A percentile compares a stretch with the other conserved stretches of the same genome.
Conservation (phyloP, 2,797 vertebrate genomes). For the Halcyon badia region DNA sequence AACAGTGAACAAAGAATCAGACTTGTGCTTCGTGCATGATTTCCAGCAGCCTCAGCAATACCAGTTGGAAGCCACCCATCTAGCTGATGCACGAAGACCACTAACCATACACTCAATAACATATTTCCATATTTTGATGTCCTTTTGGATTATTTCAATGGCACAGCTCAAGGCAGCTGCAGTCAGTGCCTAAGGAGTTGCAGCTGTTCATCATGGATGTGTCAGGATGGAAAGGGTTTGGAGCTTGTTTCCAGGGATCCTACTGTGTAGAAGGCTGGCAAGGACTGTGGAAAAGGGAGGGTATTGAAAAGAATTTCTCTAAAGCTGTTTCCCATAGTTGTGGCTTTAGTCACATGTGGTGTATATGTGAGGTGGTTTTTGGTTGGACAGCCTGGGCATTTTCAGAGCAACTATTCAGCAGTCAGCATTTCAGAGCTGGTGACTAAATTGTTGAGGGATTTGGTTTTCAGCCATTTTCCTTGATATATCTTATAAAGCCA, state of each 20-base stretch:
- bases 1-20: not conserved
- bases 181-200: conserved; percentile 73
- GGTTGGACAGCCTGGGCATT: conserved; percentile 21
- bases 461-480: conserved; percentile 26
- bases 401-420: not conserved
- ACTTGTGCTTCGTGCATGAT: not conserved
- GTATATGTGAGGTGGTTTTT: conserved; percentile 41
- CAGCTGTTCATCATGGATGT: conserved; percentile 76
- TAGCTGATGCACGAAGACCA: conserved; percentile 52
- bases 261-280: conserved; percentile 79
- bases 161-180: conserved; percentile 68
- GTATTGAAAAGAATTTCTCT: conserved; percentile 62
- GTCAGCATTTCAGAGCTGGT: conserved; percentile 26
- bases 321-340: conserved; percentile 69
- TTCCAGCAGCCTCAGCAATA: conserved; percentile 51
- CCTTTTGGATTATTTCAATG: conserved; percentile 68
- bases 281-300: conserved; percentile 70
- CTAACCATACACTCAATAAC: conserved; percentile 39
- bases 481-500: not conserved
- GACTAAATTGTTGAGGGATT: conserved; percentile 2
- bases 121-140: conserved; percentile 50
- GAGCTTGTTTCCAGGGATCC: conserved; percentile 65
- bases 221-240: conserved; percentile 74
- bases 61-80: conserved; percentile 46
- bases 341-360: conserved; percentile 49